Evolutionary conservation across 2,888 invertebrate species (phyloP), one percentile per base, ranked within the genome.

Genomic region (Acronicta leporina): DNA sequence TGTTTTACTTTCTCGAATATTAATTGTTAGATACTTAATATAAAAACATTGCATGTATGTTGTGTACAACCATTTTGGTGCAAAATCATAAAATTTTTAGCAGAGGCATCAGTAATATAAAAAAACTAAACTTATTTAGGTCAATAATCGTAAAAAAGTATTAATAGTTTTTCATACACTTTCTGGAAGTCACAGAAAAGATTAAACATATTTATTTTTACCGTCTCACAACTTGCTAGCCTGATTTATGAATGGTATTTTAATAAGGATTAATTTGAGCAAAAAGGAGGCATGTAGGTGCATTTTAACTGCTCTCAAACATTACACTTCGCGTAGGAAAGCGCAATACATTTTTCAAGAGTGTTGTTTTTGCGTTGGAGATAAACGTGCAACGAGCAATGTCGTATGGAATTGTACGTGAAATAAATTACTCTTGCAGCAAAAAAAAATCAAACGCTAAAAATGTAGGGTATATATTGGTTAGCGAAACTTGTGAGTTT

Each of bases 321-420:
- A 61, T 72, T 79, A 68, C 68, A 73, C 63, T 64, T 55, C 55
- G 64, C 77, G 62, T 76, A 76, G 57, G 25, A 66, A 72, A 72
- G 61, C 61, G 69, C 73, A 63, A 78, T 64, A 63, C 59, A 79
- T 76, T 79, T 79, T 73, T 76, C 77, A 59, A 61, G 73, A 51
- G 57, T 64, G 57, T 64, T 56, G 58, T 75, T 76, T 75, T 75
- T 75, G 64, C 56, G 68, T 55, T 68, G 56, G 73, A 79, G 69
- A 76, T 64, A 79, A 78, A 79, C 70, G 77, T 56, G 63, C 69
- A 68, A 35, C 59, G 44, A 59, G 73, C 61, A 62, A 68, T 76
- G 73, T 73, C 74, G 65, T 73, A 53, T 58, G 30, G 64, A 48
- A 79, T 62, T 56, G 63, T 66, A 67, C 60, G 54, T 58, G 42